A percentile compares a stretch with the other conserved stretches of the same genome.
phyloP scores from a whole-genome alignment of 2,113 vertebrate species.

The Oxygymnocypris stewartii region DNA sequence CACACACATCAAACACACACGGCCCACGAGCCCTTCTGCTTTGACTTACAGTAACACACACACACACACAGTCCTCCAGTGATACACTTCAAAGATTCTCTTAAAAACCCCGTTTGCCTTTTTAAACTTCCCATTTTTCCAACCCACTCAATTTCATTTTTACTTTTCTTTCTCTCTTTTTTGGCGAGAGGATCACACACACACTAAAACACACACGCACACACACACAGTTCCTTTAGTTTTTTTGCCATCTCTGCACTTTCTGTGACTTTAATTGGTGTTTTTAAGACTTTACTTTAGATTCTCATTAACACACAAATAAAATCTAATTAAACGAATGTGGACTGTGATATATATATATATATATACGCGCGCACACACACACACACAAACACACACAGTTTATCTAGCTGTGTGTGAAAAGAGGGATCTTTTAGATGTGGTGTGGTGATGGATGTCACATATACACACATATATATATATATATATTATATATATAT shows the following conservation, averaged over 20 bases:
- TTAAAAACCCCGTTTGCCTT: slow-evolving; percentile 75
- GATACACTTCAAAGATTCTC: slow-evolving; percentile 81
- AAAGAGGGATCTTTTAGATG: not conserved
- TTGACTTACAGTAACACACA: slow-evolving; percentile 75
- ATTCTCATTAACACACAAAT: slow-evolving; percentile 48
- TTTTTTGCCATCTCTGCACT: slow-evolving; percentile 66
- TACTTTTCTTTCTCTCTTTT: slow-evolving; percentile 50
- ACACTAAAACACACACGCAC: not conserved
- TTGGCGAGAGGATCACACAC: slow-evolving; percentile 30
- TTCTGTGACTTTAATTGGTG: slow-evolving; percentile 71
- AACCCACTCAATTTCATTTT: slow-evolving; percentile 64
- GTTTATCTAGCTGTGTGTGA: not conserved
- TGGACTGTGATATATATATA: not conserved
- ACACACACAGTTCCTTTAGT: slow-evolving; percentile 7
- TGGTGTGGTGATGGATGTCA: not conserved
- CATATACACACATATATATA: not conserved
- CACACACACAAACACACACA: not conserved
- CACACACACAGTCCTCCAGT: slow-evolving; percentile 53
- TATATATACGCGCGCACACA: not conserved
- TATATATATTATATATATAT: too few relatives aligned
- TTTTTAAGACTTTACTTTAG: slow-evolving; percentile 64
- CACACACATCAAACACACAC: slow-evolving; percentile 64
- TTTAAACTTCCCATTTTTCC: slow-evolving; percentile 71
- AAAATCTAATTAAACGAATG: not conserved
- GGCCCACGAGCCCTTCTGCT: slow-evolving; percentile 79